Evolutionary conservation across 2,797 vertebrate species (phyloP).

Genomic region (Mastacembelus armatus): DNA sequence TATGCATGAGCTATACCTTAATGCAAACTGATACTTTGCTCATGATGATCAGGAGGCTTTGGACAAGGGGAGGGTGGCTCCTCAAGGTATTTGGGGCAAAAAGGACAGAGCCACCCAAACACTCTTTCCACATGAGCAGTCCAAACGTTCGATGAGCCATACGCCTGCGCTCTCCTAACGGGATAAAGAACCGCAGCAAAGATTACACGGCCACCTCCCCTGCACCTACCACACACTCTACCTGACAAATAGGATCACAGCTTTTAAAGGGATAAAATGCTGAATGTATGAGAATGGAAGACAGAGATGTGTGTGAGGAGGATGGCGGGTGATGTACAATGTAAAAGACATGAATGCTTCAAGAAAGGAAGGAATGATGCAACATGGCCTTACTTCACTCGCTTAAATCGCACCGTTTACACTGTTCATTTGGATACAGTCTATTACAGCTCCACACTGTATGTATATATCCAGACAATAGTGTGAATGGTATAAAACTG

Average conservation of each 20-base stretch:
- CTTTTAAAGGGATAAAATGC: constrained; percentile 80
- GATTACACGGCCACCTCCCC: constrained; percentile 81
- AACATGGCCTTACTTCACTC: constrained; percentile 60
- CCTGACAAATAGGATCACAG: constrained; percentile 85
- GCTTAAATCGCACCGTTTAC: constrained; percentile 56
- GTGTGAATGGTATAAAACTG: constrained; percentile 44
- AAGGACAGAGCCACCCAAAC: constrained; percentile 79
- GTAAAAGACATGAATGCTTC: constrained; percentile 73
- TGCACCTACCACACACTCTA: constrained; percentile 80
- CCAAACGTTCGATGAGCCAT: constrained; percentile 64
- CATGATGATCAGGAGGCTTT: constrained; percentile 44
- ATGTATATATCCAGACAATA: constrained; percentile 45
- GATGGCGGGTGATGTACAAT: constrained; percentile 39
- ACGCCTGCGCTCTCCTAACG: constrained; percentile 73
- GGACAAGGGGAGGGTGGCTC: constrained; percentile 51
- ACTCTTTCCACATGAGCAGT: constrained; percentile 83
- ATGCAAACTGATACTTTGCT: constrained; percentile 37
- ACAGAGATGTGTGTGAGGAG: constrained; percentile 41
- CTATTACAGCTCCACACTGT: constrained; percentile 32
- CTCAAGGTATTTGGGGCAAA: constrained; percentile 74
- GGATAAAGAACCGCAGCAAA: constrained; percentile 81
- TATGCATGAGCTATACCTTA: constrained; percentile 42
- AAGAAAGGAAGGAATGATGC: constrained; percentile 65
- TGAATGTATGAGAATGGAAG: constrained; percentile 73
- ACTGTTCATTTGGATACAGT: constrained; percentile 48